These are phyloP conservation scores for Mormyrus lacerda DNA, from an alignment of 2,113 vertebrate genomes.

Conservation along the genomic window DNA sequence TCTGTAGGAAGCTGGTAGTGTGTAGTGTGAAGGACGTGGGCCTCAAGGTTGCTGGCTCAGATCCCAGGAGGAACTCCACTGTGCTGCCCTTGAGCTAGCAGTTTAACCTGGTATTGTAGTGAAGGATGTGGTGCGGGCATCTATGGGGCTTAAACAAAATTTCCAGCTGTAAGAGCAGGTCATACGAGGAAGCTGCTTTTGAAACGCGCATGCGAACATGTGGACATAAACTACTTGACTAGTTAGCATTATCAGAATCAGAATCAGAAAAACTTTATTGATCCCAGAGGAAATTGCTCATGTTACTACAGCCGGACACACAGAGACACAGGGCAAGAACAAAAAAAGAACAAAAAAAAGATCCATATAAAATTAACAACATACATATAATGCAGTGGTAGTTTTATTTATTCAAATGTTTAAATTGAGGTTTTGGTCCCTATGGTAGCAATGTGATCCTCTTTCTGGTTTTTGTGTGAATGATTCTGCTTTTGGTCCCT, in stretches of 20 bases:
- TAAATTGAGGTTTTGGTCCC: background rate
- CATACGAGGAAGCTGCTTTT: background rate
- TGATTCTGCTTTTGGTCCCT: background rate
- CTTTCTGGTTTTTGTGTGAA: background rate
- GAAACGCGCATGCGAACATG: background rate
- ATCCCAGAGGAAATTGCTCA: too few relatives aligned
- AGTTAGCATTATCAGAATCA: too few relatives aligned
- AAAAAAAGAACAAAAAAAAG: too few relatives aligned
- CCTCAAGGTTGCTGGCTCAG: conserved; percentile 2
- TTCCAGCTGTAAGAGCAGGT: background rate
- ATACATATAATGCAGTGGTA: background rate
- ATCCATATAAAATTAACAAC: background rate
- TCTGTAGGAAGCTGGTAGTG: background rate
- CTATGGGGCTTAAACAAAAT: background rate
- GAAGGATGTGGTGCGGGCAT: background rate
- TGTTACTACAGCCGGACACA: too few relatives aligned
- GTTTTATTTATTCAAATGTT: background rate
- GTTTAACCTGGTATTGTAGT: background rate
- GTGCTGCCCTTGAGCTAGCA: background rate
- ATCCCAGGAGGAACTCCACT: background rate
- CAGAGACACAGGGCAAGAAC: too few relatives aligned
- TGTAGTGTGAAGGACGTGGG: background rate
- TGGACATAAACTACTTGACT: background rate
- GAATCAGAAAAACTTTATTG: too few relatives aligned
- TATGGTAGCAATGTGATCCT: background rate